These are phyloP conservation scores for Hydrozoanthus tunicans DNA, from an alignment of 64 coral and sea anemone species.

Conservation along the genomic window DNA sequence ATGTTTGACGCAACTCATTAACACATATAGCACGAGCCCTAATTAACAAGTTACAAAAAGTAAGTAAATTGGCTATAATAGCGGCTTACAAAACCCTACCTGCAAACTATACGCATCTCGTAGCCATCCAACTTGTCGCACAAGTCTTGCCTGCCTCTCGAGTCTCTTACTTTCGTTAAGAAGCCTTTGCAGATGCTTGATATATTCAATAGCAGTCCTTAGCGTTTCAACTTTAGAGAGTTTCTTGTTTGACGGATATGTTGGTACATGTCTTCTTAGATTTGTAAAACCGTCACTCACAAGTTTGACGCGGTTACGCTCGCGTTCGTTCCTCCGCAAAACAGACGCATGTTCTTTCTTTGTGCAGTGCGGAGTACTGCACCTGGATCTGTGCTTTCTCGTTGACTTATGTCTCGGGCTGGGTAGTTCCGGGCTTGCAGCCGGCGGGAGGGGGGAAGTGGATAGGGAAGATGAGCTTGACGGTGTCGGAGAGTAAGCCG, in stretches of 20 bases:
- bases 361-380: slow-evolving; percentile 70
- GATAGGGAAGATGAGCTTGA: slow-evolving; percentile 47
- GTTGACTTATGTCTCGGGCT: slow-evolving; percentile 52
- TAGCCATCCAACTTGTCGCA: slow-evolving; percentile 76
- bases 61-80: slow-evolving; percentile 36
- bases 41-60: slow-evolving; percentile 7
- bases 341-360: slow-evolving; percentile 89
- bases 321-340: slow-evolving; percentile 87
- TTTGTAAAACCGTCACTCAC: slow-evolving; percentile 93
- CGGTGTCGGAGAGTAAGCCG: slow-evolving; percentile 62
- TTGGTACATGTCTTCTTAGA: slow-evolving; percentile 80
- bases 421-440: slow-evolving; percentile 50
- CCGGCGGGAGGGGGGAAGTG: slow-evolving; percentile 42
- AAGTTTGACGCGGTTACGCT: slow-evolving; percentile 86
- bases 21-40: slow-evolving; percentile 9
- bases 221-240: slow-evolving; percentile 96
- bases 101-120: slow-evolving; percentile 78
- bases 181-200: slow-evolving; percentile 84
- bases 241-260: slow-evolving; percentile 85
- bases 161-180: slow-evolving; percentile 82
- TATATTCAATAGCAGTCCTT: slow-evolving; percentile 90
- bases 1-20: slow-evolving; percentile 11
- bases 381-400: slow-evolving; percentile 64
- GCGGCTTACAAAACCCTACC: slow-evolving; percentile 55
- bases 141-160: slow-evolving; percentile 69